Evolutionary conservation across 2,113 vertebrate species (phyloP).

Genomic region (Neodontobutis hainanensis): DNA sequence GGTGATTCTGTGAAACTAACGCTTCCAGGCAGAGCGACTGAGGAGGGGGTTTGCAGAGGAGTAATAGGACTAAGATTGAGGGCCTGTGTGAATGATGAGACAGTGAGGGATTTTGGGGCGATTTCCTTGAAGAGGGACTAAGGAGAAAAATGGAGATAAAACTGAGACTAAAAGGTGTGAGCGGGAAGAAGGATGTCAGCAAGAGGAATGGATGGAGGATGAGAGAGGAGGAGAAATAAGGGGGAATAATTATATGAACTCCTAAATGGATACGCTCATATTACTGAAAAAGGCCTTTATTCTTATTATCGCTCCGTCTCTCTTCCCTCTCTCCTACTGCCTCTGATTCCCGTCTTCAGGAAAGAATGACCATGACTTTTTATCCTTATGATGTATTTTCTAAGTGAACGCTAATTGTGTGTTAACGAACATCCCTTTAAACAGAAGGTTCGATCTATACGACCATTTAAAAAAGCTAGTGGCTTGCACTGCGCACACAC

Average conservation of each 20-base stretch:
- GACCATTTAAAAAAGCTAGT: slow-evolving; percentile 62
- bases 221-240: slow-evolving; percentile 55
- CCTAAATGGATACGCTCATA: slow-evolving; percentile 74
- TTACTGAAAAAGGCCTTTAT: slow-evolving; percentile 72
- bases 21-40: slow-evolving; percentile 21
- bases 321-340: slow-evolving; percentile 27
- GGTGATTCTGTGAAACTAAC: slow-evolving; percentile 47
- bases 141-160: slow-evolving; percentile 53
- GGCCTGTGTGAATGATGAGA: slow-evolving; percentile 49
- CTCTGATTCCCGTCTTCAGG: slow-evolving; percentile 74
- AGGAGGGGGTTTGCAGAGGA: slow-evolving; percentile 37
- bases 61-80: slow-evolving; percentile 60
- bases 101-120: slow-evolving; percentile 54
- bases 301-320: slow-evolving; percentile 37
- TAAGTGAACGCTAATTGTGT: slow-evolving; percentile 80
- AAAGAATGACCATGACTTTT: slow-evolving; percentile 82
- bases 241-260: slow-evolving; percentile 72
- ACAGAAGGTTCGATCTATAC: slow-evolving; percentile 76
- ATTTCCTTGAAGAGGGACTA: slow-evolving; percentile 48
- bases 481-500: slow-evolving; percentile 60
- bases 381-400: slow-evolving; percentile 79
- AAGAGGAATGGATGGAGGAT: slow-evolving; percentile 42
- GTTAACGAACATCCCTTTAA: slow-evolving; percentile 84
- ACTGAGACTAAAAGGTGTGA: slow-evolving; percentile 61
- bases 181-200: slow-evolving; percentile 56